Base-by-base conservation (phyloP, 1,140 invertebrate genomes). In the Battus philenor region DNA sequence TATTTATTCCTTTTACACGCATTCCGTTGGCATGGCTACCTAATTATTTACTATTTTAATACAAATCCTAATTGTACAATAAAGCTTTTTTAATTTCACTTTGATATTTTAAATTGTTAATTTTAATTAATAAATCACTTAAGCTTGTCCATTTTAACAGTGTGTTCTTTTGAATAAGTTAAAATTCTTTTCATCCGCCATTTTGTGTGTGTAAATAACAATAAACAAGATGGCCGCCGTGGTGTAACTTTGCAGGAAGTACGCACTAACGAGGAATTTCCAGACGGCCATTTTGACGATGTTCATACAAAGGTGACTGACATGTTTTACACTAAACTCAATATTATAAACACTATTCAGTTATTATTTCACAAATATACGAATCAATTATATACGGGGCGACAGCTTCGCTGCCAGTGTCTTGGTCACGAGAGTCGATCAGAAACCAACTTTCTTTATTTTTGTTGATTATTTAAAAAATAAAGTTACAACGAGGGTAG, bases 181-280 rank as follows among this genome's bases (percentile, higher is more conserved):
- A n/a, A n/a, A n/a, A n/a, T n/a, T n/a, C n/a, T n/a, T n/a, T n/a
- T 64, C 59, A 60, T 59, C 62, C 44, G 44, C 60, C 62, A 71
- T 70, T 69, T 75, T 58, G 47, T 68, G 59, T 75, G 70, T 84
- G 77, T 81, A 76, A 76, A 84, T 84, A 84, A 84, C 73, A 64
- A 59, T 71, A 54, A 66, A 69, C 68, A 81, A 77, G 61, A 71
- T 72, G 73, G 66, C 64, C 59, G 71, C 59, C 62, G 50, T 54
- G 60, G 49, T 60, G 56, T 61, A 53, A 56, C 54, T 54, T 78
- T 77, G 38, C 73, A 80, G 80, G 69, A 55, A 50, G 48, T 58
- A 55, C 60, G 62, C 71, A 72, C 72, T 81, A 80, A 80, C 68
- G 75, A 59, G 41, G 79, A 72, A 65, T 78, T 75, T 72, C 68